These are phyloP conservation scores for Alexandromys fortis DNA, from an alignment of 2,113 vertebrate genomes.

Conservation along the genomic window DNA sequence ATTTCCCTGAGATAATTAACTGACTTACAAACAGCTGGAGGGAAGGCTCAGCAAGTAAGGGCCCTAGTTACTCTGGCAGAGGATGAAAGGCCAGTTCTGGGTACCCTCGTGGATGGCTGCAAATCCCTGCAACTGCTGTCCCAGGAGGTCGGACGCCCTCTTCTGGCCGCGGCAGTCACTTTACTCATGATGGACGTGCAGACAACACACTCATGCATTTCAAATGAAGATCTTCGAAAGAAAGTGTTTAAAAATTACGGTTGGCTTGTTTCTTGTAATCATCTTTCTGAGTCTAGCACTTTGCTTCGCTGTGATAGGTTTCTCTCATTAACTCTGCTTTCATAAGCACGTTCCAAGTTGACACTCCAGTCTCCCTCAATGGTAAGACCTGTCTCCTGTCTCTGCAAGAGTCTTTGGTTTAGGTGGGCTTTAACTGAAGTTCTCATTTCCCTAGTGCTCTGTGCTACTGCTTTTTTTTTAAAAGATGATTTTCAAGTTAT, in stretches of 20 bases:
- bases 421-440: not conserved
- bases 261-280: not conserved
- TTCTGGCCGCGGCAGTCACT: not conserved
- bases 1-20: slow-evolving; percentile 58
- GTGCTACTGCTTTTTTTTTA: not conserved
- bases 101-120: not conserved
- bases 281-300: not conserved
- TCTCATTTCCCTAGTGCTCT: not conserved
- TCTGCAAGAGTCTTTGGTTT: not conserved
- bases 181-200: not conserved
- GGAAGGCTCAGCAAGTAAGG: not conserved
- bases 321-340: not conserved
- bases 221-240: not conserved
- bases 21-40: not conserved
- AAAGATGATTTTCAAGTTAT: not conserved
- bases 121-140: not conserved
- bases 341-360: not conserved
- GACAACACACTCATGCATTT: not conserved
- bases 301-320: not conserved
- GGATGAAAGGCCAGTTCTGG: not conserved
- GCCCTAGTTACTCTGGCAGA: not conserved
- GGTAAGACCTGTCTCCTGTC: not conserved
- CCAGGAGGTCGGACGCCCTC: not conserved
- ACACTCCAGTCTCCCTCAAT: not conserved
- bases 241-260: not conserved